Evolutionary conservation across 2,888 invertebrate genomes (phyloP).

Genomic region (Brenthis daphne): DNA sequence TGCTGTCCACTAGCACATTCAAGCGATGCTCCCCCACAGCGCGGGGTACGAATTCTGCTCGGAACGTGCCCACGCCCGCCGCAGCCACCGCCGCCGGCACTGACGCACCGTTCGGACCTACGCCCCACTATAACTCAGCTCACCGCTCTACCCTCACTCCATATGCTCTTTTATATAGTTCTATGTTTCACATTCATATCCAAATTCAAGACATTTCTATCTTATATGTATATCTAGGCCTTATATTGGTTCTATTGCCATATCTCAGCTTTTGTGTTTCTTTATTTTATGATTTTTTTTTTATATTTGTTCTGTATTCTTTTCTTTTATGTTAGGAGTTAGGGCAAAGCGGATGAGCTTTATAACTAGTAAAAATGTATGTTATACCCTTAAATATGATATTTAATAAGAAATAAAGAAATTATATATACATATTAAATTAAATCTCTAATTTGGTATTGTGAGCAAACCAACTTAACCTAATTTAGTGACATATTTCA

Average conservation of each 20-base stretch:
- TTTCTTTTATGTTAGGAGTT: constrained; percentile 68
- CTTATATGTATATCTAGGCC: neutral
- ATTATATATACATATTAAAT: constrained; percentile 23
- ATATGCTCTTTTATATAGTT: neutral
- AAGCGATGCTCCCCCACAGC: constrained; percentile 96
- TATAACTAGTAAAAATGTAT: constrained; percentile 42
- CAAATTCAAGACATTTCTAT: neutral
- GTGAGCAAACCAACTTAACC: constrained; percentile 37
- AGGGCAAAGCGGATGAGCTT: constrained; percentile 81
- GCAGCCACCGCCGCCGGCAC: constrained; percentile 94
- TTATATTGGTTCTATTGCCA: neutral
- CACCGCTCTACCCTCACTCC: constrained; percentile 70
- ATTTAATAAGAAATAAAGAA: constrained; percentile 17
- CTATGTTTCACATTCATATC: neutral
- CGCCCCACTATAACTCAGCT: constrained; percentile 65
- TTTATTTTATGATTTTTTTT: neutral
- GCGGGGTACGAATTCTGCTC: constrained; percentile 95
- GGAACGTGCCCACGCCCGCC: constrained; percentile 90
- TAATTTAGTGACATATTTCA: constrained; percentile 38
- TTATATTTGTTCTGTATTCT: neutral
- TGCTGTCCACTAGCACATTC: constrained; percentile 90
- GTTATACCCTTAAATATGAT: constrained; percentile 34
- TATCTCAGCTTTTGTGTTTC: constrained; percentile 2
- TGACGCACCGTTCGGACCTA: constrained; percentile 96
- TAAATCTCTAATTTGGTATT: constrained; percentile 32